Evolutionary conservation across 2,113 vertebrate genomes (phyloP).

Genomic region (Erythrocercus mccallii): DNA sequence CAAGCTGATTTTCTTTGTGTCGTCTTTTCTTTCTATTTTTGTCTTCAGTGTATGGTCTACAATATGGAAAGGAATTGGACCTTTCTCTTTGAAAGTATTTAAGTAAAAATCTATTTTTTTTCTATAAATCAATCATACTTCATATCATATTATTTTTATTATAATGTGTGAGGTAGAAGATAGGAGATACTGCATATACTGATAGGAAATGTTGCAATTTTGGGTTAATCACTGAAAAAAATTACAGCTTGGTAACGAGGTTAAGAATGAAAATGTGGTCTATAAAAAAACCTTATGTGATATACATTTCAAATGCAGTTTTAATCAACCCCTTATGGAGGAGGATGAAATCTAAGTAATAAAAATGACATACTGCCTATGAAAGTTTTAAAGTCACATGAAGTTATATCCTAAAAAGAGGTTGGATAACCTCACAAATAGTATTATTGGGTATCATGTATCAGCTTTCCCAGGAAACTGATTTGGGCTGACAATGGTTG

Average conservation of each 20-base stretch:
- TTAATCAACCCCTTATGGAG: conserved; percentile 49
- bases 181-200: neutral
- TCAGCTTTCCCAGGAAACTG: neutral
- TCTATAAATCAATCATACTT: neutral
- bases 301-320: conserved; percentile 48
- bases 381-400: conserved; percentile 13
- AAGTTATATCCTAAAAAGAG: neutral
- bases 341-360: conserved; percentile 37
- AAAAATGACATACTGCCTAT: neutral
- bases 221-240: conserved; percentile 34
- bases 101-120: neutral
- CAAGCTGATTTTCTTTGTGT: neutral
- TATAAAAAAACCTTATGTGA: conserved; percentile 18
- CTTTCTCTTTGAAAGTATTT: neutral
- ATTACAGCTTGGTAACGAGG: conserved; percentile 14
- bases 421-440: neutral
- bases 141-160: neutral
- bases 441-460: neutral
- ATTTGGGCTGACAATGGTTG: neutral
- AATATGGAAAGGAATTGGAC: neutral
- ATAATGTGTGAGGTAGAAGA: neutral
- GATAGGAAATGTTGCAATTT: neutral
- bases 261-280: conserved; percentile 37
- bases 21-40: neutral
- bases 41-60: neutral